Evolutionary conservation across 2,113 vertebrate genomes (phyloP).

Genomic region (Protomyctophum bolini): DNA sequence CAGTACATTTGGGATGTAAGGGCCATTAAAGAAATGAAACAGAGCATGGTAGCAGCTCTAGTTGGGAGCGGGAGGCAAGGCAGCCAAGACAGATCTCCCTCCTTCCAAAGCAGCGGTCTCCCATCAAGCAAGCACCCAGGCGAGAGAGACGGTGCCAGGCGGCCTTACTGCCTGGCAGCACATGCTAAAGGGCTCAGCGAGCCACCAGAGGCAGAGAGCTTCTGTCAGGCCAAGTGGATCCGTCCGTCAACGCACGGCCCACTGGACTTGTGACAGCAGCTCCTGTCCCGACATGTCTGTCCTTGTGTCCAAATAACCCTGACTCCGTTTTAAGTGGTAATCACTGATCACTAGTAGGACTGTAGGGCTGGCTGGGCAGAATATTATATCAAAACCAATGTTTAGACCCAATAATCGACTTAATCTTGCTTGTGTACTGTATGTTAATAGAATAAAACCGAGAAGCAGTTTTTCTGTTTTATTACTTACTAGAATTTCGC

Average conservation of each 20-base stretch:
- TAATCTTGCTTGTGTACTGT: too few relatives aligned
- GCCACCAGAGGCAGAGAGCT: constrained; percentile 52
- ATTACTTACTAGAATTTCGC: too few relatives aligned
- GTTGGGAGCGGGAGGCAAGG: constrained; percentile 45
- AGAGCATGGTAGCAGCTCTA: constrained; percentile 38
- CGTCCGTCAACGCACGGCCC: constrained; percentile 59
- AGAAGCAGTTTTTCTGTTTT: too few relatives aligned
- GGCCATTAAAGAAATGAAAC: constrained; percentile 50
- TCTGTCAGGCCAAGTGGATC: constrained; percentile 56
- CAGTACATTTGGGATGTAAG: constrained; percentile 38
- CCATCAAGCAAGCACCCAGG: constrained; percentile 57
- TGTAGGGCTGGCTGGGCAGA: too few relatives aligned
- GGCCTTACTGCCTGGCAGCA: constrained; percentile 54
- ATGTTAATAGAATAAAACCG: too few relatives aligned
- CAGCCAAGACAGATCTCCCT: constrained; percentile 45
- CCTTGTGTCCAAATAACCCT: too few relatives aligned
- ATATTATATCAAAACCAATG: too few relatives aligned
- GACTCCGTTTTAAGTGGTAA: too few relatives aligned
- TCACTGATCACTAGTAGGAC: too few relatives aligned
- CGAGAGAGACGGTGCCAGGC: constrained; percentile 48
- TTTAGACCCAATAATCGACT: too few relatives aligned
- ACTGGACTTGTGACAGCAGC: constrained; percentile 48
- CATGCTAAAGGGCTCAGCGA: constrained; percentile 56
- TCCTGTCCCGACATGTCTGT: too few relatives aligned
- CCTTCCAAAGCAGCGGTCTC: constrained; percentile 52